Conservation (phyloP, 2,888 invertebrate genomes). For the Alcis repandata region DNA sequence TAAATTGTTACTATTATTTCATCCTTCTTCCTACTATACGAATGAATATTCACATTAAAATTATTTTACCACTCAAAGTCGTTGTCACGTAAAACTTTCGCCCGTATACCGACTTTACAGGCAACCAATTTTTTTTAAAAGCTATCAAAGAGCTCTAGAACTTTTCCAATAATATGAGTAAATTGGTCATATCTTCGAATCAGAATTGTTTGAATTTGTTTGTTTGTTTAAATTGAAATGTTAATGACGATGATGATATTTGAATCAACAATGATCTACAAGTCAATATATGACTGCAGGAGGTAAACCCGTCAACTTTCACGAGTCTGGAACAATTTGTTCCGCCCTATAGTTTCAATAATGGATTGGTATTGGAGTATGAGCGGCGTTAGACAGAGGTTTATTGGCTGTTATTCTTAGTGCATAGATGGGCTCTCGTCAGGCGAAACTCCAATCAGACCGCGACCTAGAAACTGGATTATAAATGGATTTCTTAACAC, state of each 20-base stretch:
- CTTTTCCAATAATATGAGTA: too few species aligned
- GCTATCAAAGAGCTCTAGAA: too few species aligned
- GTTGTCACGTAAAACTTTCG: too few species aligned
- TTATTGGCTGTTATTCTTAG: constrained; percentile 39
- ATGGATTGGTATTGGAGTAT: constrained; percentile 50
- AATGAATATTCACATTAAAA: too few species aligned
- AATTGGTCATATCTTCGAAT: too few species aligned
- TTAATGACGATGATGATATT: too few species aligned
- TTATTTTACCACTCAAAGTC: too few species aligned
- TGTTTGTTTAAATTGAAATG: too few species aligned
- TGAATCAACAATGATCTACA: neutral
- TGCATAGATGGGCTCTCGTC: constrained; percentile 53
- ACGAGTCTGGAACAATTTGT: constrained; percentile 11
- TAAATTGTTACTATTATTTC: too few species aligned
- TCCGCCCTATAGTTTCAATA: constrained; percentile 51
- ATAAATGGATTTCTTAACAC: constrained; percentile 20
- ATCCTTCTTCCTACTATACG: too few species aligned
- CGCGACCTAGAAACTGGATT: constrained; percentile 18
- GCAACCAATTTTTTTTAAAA: too few species aligned
- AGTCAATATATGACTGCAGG: neutral
- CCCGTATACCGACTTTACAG: too few species aligned
- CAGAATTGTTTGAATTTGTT: neutral
- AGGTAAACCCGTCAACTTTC: neutral
- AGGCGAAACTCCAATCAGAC: constrained; percentile 58
- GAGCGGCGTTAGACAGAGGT: constrained; percentile 19